Conservation (phyloP, 1,140 invertebrate genomes). For the Stenopsyche tienmushanensis region DNA sequence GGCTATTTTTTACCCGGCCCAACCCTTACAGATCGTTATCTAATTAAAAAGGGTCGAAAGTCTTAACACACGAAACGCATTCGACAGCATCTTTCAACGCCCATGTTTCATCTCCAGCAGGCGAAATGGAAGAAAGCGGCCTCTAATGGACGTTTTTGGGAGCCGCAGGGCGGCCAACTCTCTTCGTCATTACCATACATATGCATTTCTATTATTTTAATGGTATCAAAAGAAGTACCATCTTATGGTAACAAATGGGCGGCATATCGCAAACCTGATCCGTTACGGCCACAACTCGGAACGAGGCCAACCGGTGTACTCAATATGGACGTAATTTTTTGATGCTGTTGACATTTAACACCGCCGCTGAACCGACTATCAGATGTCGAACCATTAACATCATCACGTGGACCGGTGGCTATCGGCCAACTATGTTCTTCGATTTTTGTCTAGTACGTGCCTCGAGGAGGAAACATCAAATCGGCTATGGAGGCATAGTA, state of each 20-base stretch:
- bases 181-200: background rate
- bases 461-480: no score
- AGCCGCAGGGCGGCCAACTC: no score
- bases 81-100: background rate
- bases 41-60: background rate
- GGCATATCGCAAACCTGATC: constrained; percentile 8
- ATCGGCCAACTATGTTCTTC: no score
- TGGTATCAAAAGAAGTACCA: background rate
- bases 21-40: constrained; percentile 3
- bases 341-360: constrained; percentile 22
- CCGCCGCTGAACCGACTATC: constrained; percentile 3
- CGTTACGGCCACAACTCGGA: constrained; percentile 5
- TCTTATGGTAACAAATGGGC: no score
- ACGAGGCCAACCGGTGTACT: constrained; percentile 24
- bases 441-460: no score
- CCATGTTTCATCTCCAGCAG: no score
- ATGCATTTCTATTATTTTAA: background rate
- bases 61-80: background rate
- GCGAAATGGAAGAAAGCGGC: no score
- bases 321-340: constrained; percentile 16
- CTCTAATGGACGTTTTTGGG: no score
- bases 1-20: background rate
- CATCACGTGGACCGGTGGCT: no score
- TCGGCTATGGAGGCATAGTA: no score
- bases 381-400: no score